Conservation (phyloP, 1,140 invertebrate genomes). For the Polyergus mexicanus region DNA sequence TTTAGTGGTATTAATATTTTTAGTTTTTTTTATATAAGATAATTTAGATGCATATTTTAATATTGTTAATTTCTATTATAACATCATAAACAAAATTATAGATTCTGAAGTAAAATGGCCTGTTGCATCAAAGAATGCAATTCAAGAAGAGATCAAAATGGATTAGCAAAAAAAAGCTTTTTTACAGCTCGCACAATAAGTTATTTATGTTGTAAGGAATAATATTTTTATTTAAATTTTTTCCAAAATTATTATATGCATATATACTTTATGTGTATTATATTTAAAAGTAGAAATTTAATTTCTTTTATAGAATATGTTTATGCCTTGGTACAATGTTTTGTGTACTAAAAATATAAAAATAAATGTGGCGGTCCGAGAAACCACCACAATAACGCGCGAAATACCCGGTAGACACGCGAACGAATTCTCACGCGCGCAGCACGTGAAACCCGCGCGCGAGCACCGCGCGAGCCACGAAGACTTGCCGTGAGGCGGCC, state of each 20-base stretch:
- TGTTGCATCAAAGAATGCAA: neutral
- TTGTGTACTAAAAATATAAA: neutral
- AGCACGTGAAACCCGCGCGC: too few relatives aligned
- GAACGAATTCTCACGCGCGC: too few relatives aligned
- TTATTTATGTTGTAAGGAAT: neutral
- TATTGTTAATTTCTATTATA: too few relatives aligned
- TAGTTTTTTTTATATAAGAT: too few relatives aligned
- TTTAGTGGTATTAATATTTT: too few relatives aligned
- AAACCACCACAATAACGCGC: too few relatives aligned
- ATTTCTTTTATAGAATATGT: constrained; percentile 18
- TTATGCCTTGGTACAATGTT: neutral
- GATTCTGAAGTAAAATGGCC: neutral
- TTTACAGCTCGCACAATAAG: neutral
- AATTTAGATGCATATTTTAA: too few relatives aligned
- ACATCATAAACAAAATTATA: too few relatives aligned
- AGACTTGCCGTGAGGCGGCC: too few relatives aligned
- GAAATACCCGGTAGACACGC: too few relatives aligned
- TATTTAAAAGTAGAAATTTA: neutral
- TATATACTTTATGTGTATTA: neutral
- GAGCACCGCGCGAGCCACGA: too few relatives aligned
- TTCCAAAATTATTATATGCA: neutral
- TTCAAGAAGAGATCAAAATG: neutral
- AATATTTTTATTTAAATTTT: neutral
- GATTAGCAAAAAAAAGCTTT: neutral
- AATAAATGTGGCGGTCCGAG: too few relatives aligned